phyloP scores from a whole-genome alignment of 1,140 invertebrate genomes.

The Rhynchophorus ferrugineus region DNA sequence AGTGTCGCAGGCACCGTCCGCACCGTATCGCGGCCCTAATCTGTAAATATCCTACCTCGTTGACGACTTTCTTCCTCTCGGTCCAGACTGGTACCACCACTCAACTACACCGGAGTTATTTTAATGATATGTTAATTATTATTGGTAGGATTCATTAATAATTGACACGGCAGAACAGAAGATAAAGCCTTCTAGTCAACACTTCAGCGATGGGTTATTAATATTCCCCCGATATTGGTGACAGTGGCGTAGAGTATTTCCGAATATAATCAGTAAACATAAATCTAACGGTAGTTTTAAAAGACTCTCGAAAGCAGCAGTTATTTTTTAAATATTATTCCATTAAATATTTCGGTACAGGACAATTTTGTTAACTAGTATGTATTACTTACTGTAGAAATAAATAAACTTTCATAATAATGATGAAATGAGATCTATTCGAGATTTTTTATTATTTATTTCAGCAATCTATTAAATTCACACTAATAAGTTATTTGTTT shows the following conservation, averaged over 20 bases:
- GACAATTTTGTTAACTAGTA: no score
- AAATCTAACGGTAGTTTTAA: no score
- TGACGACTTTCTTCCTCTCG: neutral
- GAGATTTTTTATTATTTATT: no score
- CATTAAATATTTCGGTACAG: no score
- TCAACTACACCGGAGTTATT: slow-evolving; percentile 12
- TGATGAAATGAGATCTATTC: no score
- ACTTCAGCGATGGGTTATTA: slow-evolving; percentile 22
- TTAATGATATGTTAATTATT: slow-evolving; percentile 18
- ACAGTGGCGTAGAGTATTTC: neutral
- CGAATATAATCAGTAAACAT: no score
- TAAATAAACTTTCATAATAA: no score
- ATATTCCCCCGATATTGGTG: slow-evolving; percentile 6
- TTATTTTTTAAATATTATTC: no score
- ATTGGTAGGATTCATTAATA: slow-evolving; percentile 10
- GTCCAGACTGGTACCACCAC: neutral
- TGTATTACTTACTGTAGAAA: no score
- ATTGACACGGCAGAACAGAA: slow-evolving; percentile 5
- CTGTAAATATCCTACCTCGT: neutral
- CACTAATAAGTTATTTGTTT: no score
- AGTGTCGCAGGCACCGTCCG: neutral
- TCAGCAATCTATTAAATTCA: no score
- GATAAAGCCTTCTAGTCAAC: slow-evolving; percentile 13
- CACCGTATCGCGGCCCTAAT: neutral
- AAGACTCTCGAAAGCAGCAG: no score